Conservation (phyloP, 2,888 invertebrate species). For the Agrochola macilenta region DNA sequence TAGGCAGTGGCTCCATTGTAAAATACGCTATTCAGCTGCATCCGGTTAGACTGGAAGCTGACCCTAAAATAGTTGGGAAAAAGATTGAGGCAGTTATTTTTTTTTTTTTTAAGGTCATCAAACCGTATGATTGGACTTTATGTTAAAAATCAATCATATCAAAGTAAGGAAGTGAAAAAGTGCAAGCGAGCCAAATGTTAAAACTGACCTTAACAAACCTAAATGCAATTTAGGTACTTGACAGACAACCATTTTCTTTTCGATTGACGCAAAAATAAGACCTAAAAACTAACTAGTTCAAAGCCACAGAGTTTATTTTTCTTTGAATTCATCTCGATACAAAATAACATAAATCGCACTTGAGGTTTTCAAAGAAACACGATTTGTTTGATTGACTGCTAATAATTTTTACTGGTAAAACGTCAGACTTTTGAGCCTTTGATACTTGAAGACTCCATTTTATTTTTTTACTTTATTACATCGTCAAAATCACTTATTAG, state of each 20-base stretch:
- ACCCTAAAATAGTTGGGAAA: no score
- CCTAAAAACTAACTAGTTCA: conserved; percentile 1
- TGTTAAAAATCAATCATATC: neutral
- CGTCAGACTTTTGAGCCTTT: conserved; percentile 33
- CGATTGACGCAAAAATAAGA: conserved; percentile 6
- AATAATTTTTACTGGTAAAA: conserved; percentile 27
- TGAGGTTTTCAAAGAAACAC: conserved; percentile 15
- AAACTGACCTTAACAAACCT: neutral
- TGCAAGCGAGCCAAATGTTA: no score
- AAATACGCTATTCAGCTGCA: no score
- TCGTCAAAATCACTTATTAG: conserved; percentile 41
- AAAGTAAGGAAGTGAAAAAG: neutral
- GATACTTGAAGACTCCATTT: conserved; percentile 34
- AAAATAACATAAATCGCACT: conserved; percentile 21
- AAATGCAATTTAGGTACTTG: neutral
- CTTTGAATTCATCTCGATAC: conserved; percentile 23
- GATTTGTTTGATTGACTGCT: conserved; percentile 57
- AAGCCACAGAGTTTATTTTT: conserved; percentile 15
- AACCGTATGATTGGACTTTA: neutral
- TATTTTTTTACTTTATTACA: conserved; percentile 42
- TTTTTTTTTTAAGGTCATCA: no score
- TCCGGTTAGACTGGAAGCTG: no score
- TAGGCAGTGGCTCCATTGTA: no score
- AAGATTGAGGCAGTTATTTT: no score
- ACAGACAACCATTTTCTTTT: neutral